phyloP scores from a whole-genome alignment of 2,113 vertebrate species.

The Serilophus lunatus region DNA sequence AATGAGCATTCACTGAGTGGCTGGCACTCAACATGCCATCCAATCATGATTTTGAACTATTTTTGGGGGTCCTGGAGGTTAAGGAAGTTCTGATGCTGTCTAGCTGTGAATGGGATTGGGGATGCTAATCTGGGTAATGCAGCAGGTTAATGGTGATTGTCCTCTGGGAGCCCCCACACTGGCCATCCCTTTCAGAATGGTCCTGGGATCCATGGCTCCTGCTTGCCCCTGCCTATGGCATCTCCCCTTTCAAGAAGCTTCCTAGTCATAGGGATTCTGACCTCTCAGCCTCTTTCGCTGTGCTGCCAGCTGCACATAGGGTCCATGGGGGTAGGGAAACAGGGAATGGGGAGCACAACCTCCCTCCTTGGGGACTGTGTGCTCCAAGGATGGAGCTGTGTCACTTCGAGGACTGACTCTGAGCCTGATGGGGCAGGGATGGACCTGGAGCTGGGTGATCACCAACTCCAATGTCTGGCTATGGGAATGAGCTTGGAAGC shows the following conservation, averaged over 20 bases:
- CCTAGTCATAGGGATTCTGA: background rate
- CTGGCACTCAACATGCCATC: background rate
- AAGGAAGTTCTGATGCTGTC: background rate
- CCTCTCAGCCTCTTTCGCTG: background rate
- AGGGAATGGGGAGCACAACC: background rate
- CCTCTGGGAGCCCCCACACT: background rate
- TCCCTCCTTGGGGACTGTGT: background rate
- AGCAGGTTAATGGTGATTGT: background rate
- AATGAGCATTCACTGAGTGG: background rate
- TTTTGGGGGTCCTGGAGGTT: background rate
- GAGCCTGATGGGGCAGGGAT: background rate
- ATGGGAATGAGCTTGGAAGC: background rate
- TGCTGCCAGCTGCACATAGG: rapidly evolving
- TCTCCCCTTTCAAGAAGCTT: background rate
- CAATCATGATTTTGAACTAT: background rate
- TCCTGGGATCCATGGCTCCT: background rate
- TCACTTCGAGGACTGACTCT: background rate
- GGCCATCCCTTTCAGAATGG: rapidly evolving
- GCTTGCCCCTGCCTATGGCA: background rate
- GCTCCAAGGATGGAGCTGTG: background rate
- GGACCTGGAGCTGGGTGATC: background rate
- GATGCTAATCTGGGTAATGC: background rate
- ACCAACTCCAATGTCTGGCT: background rate
- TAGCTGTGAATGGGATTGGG: background rate
- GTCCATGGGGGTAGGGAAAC: background rate